These are phyloP conservation scores for Oreocharis arfaki DNA, from an alignment of 2,113 vertebrate genomes.

Conservation along the genomic window DNA sequence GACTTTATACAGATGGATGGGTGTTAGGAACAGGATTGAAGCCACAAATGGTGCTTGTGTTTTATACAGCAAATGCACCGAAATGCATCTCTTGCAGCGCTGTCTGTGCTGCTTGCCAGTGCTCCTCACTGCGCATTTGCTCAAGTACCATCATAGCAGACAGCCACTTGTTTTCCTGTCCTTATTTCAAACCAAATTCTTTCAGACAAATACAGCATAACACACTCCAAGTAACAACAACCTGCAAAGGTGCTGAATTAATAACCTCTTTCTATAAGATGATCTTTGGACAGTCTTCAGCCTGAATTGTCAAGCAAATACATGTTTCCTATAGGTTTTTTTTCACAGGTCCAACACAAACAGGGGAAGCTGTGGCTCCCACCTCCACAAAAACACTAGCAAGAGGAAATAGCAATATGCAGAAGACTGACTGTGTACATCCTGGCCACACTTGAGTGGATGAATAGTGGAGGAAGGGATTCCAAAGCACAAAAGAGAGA, in stretches of 20 bases:
- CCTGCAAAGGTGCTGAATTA: not conserved
- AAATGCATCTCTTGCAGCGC: not conserved
- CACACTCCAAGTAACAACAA: not conserved
- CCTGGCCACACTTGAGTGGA: rapidly evolving
- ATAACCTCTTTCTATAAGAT: not conserved
- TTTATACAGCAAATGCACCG: not conserved
- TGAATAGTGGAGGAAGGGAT: not conserved
- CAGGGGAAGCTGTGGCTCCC: not conserved
- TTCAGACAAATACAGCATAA: not conserved
- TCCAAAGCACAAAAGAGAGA: not conserved
- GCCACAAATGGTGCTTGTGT: not conserved
- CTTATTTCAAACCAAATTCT: not conserved
- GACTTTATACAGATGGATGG: not conserved
- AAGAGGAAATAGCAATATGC: not conserved
- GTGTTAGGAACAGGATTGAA: not conserved
- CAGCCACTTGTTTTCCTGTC: not conserved
- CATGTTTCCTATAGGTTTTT: not conserved
- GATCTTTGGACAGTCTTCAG: not conserved
- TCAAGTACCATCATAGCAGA: not conserved
- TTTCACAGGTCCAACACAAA: not conserved
- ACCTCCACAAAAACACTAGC: not conserved
- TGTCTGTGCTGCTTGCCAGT: not conserved
- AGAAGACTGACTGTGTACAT: not conserved
- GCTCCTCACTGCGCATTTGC: not conserved
- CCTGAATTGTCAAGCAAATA: not conserved